Percentiles rank a stretch among this genome's conserved stretches.
phyloP scores from a whole-genome alignment of 2,797 vertebrate species.

The Pangasius mekongensis region DNA sequence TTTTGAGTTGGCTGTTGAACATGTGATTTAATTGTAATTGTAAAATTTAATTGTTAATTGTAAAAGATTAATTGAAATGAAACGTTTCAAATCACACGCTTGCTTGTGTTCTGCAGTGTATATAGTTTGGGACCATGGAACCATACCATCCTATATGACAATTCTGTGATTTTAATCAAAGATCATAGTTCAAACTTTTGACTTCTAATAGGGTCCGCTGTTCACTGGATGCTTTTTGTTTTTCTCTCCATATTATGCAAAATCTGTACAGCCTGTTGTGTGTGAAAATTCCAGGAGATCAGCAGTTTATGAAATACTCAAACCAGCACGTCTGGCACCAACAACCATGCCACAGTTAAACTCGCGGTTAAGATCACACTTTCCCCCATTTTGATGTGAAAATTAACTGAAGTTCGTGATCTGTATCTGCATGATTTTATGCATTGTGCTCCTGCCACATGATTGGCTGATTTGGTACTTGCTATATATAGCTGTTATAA shows the following conservation, averaged over 20 bases:
- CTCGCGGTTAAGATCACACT: not conserved
- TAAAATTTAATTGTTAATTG: too few species aligned
- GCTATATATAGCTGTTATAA: not conserved
- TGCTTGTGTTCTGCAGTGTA: not conserved
- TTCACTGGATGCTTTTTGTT: not conserved
- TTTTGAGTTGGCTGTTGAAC: not conserved
- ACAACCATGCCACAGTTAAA: not conserved
- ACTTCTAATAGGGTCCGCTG: not conserved
- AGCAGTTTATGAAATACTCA: not conserved
- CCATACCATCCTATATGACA: not conserved
- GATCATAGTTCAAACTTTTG: not conserved
- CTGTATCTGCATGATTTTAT: not conserved
- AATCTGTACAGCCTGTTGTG: not conserved
- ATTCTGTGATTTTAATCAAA: not conserved
- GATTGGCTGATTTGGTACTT: not conserved
- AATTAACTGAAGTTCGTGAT: not conserved
- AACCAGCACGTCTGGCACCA: not conserved
- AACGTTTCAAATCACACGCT: not conserved
- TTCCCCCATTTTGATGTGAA: not conserved
- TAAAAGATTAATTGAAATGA: too few species aligned
- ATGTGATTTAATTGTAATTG: not conserved
- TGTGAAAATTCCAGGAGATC: not conserved
- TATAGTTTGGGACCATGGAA: not conserved
- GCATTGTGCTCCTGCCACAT: not conserved
- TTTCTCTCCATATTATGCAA: not conserved